A percentile compares a stretch with the other conserved stretches of the same genome.
These are phyloP conservation scores for Coregonus suidteri DNA, from an alignment of 2,797 vertebrate species.

Conservation along the genomic window DNA sequence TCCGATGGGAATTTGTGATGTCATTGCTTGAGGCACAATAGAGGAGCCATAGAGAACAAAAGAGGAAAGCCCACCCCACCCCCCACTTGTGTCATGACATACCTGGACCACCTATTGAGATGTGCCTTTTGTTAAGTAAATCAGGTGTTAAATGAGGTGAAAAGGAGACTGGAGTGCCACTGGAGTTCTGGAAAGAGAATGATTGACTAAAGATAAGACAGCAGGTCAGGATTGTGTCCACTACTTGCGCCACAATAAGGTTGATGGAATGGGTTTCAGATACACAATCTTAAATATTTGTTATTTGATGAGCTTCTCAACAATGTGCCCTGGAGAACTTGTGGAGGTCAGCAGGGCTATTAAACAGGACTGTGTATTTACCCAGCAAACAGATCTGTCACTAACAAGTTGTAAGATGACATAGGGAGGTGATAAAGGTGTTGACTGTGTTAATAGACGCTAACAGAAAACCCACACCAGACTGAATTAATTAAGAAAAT, in stretches of 20 bases:
- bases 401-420: neutral
- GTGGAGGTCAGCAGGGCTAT: neutral
- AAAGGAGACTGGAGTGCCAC: too few species aligned
- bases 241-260: neutral
- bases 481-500: neutral
- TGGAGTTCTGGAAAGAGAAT: neutral
- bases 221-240: neutral
- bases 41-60: too few species aligned
- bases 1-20: too few species aligned
- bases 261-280: neutral
- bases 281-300: constrained; percentile 1
- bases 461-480: neutral
- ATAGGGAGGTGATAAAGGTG: neutral
- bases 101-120: too few species aligned
- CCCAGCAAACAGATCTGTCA: constrained; percentile 24
- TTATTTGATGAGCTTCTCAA: constrained; percentile 15
- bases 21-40: too few species aligned
- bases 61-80: too few species aligned
- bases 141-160: too few species aligned
- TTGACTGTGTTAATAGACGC: neutral
- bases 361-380: constrained; percentile 16
- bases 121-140: too few species aligned
- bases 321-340: neutral
- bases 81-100: too few species aligned
- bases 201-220: neutral